A percentile compares a stretch with the other conserved stretches of the same genome.
Conservation (phyloP, 1,140 invertebrate genomes). For the Tachypleus tridentatus region DNA sequence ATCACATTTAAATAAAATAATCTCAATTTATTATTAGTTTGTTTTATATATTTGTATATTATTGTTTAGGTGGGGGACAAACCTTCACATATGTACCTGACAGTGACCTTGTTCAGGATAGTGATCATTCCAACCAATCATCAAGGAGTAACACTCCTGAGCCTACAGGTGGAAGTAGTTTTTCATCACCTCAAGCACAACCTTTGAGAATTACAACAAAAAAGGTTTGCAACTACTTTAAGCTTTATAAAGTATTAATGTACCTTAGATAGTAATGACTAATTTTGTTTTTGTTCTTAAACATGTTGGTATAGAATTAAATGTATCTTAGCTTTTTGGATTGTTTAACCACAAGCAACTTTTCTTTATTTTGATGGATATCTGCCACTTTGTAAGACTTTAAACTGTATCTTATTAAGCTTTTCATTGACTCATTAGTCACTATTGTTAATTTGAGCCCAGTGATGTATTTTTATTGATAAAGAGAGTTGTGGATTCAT, state of each 20-base stretch:
- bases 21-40: background rate
- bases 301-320: no score
- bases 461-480: no score
- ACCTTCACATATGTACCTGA: conserved; percentile 84
- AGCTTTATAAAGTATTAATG: background rate
- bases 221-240: conserved; percentile 36
- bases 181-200: conserved; percentile 32
- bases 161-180: conserved; percentile 2
- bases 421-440: no score
- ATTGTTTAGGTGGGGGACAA: conserved; percentile 40
- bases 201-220: conserved; percentile 51
- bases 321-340: no score
- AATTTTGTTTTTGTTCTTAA: background rate
- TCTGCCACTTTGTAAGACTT: no score
- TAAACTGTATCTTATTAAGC: no score
- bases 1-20: background rate
- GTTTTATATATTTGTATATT: conserved; percentile 15
- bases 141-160: conserved; percentile 26
- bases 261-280: background rate
- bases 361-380: no score
- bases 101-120: conserved; percentile 70
- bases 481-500: no score
- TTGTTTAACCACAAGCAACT: no score
- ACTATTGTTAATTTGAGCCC: no score
- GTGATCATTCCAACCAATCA: conserved; percentile 41